Evolutionary conservation across 2,797 vertebrate species (phyloP).

Genomic region (Tamandua tetradactyla): DNA sequence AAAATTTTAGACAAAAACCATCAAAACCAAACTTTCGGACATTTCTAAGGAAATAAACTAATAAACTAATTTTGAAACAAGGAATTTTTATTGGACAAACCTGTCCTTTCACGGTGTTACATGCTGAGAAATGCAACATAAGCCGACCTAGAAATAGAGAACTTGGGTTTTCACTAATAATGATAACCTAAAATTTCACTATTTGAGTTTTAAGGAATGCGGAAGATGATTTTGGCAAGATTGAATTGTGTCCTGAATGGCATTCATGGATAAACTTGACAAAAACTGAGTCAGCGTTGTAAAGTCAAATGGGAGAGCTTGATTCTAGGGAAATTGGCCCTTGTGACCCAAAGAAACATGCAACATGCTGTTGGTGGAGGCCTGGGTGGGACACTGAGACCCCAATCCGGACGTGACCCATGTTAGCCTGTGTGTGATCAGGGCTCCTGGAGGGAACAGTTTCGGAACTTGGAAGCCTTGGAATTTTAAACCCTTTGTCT

Average conservation of each 20-base stretch:
- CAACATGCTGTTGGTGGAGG: background rate
- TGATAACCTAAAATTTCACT: background rate
- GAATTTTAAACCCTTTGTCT: background rate
- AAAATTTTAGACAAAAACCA: constrained; percentile 40
- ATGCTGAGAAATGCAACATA: background rate
- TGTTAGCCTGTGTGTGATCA: background rate
- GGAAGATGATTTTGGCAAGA: background rate
- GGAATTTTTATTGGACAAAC: background rate
- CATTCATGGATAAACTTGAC: background rate
- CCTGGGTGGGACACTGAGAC: background rate
- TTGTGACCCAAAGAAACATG: background rate
- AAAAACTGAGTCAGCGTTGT: background rate
- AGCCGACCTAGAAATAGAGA: background rate
- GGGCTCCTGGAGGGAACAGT: background rate
- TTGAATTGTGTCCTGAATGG: background rate
- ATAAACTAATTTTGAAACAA: constrained; percentile 20
- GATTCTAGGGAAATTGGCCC: background rate
- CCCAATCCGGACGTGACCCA: too few species aligned
- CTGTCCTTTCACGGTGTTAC: background rate
- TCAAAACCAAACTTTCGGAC: background rate
- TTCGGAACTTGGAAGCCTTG: background rate
- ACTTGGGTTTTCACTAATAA: background rate
- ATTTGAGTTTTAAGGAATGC: background rate
- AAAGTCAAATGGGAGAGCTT: background rate
- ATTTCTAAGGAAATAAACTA: background rate